These are phyloP conservation scores for Lanius ludovicianus DNA, from an alignment of 2,113 vertebrate genomes.

Conservation along the genomic window DNA sequence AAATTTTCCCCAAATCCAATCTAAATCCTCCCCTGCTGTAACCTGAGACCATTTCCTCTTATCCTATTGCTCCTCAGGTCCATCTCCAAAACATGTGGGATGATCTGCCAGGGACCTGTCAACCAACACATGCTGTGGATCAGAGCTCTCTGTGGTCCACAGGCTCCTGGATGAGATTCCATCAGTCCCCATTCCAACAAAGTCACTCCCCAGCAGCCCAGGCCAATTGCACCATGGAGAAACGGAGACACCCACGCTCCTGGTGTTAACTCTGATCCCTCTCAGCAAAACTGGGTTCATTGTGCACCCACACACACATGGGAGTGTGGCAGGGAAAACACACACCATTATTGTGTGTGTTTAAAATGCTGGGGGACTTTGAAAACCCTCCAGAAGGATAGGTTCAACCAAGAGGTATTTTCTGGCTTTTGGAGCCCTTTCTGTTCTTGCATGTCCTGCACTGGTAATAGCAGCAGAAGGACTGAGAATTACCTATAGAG, in stretches of 20 bases:
- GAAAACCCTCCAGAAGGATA: neutral
- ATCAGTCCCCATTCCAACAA: neutral
- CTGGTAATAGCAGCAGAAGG: neutral
- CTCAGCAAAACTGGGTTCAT: rapidly evolving
- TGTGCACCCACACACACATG: rapidly evolving
- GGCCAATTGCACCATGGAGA: neutral
- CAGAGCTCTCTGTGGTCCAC: neutral
- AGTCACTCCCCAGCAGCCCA: neutral
- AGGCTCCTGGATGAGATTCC: neutral
- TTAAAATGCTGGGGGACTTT: neutral
- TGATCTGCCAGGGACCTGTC: neutral
- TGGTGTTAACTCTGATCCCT: neutral
- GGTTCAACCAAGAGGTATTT: neutral
- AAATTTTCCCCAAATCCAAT: neutral
- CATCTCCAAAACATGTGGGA: neutral
- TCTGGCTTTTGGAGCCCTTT: neutral
- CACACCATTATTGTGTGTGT: neutral
- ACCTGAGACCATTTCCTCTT: neutral
- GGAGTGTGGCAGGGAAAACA: neutral
- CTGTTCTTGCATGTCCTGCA: neutral
- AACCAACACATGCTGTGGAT: neutral
- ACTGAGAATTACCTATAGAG: neutral
- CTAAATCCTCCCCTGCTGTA: neutral
- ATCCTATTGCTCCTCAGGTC: neutral
- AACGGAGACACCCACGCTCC: neutral